Percentiles rank a stretch among this genome's conserved stretches.
Conservation (phyloP, 2,113 vertebrate species). For the Tragelaphus strepsiceros region DNA sequence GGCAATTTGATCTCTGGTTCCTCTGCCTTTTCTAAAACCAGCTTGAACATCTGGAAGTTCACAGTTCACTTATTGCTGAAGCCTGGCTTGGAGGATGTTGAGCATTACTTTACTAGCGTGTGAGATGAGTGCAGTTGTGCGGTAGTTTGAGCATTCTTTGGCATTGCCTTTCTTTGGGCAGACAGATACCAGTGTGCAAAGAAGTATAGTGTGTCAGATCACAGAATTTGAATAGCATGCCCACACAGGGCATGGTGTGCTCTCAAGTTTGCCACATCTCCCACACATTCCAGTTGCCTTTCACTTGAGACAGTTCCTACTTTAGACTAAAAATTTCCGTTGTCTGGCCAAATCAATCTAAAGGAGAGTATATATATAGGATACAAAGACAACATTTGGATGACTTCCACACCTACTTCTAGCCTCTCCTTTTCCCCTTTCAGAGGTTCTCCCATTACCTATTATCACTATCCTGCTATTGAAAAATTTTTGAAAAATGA, state of each 20-base stretch:
- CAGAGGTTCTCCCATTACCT: not conserved
- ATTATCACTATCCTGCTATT: not conserved
- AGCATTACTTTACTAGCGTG: too few relatives aligned
- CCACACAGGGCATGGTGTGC: not conserved
- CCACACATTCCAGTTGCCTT: not conserved
- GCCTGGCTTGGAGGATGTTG: too few relatives aligned
- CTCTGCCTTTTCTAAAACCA: too few relatives aligned
- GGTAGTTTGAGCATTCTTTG: too few relatives aligned
- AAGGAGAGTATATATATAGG: not conserved
- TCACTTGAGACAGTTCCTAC: not conserved
- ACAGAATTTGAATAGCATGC: not conserved
- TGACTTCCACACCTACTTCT: not conserved
- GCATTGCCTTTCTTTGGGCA: not conserved
- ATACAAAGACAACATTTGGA: not conserved
- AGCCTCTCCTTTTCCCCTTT: not conserved
- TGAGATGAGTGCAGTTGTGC: too few relatives aligned
- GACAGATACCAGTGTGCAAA: not conserved
- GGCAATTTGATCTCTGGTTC: too few relatives aligned
- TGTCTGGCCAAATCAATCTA: not conserved
- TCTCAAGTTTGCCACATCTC: not conserved
- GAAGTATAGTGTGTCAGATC: rapidly evolving
- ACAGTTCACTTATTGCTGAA: too few relatives aligned
- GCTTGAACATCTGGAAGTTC: too few relatives aligned
- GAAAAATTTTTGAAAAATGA: slow-evolving; percentile 31
- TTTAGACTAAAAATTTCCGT: not conserved